Evolutionary conservation across 2,888 invertebrate genomes (phyloP).

Genomic region (Epirrhoe tristata): DNA sequence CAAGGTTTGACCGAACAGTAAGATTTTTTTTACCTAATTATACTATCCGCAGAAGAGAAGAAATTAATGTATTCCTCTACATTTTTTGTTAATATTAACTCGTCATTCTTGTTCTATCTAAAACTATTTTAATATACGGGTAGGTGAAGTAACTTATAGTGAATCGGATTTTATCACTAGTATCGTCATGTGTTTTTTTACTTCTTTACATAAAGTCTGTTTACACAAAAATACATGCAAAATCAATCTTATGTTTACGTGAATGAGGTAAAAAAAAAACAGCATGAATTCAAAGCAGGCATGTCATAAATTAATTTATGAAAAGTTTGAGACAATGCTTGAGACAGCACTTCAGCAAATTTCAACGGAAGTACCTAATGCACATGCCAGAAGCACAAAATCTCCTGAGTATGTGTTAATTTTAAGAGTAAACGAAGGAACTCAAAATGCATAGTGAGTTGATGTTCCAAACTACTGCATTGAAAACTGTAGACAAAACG

Average conservation of each 20-base stretch:
- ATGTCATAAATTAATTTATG: no score
- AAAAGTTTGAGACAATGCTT: not conserved
- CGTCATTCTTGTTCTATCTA: conserved; percentile 9
- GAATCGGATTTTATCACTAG: not conserved
- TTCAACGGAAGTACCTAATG: not conserved
- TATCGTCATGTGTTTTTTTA: not conserved
- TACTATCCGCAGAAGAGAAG: not conserved
- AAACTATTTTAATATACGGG: not conserved
- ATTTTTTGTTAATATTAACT: not conserved
- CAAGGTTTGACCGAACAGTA: not conserved
- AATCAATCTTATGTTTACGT: not conserved
- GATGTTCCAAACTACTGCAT: not conserved
- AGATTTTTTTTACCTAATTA: not conserved
- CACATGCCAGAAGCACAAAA: not conserved
- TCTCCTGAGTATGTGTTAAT: not conserved
- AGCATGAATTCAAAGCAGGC: not conserved
- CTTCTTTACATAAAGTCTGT: not conserved
- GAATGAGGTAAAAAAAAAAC: not conserved
- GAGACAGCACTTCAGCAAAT: not conserved
- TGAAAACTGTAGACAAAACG: not conserved
- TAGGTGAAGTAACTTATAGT: not conserved
- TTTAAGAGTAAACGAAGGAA: not conserved
- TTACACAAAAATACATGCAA: not conserved
- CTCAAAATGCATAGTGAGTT: not conserved
- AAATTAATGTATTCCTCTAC: not conserved